These are phyloP conservation scores for Carduelis carduelis DNA, from an alignment of 2,797 vertebrate species.

Conservation along the genomic window DNA sequence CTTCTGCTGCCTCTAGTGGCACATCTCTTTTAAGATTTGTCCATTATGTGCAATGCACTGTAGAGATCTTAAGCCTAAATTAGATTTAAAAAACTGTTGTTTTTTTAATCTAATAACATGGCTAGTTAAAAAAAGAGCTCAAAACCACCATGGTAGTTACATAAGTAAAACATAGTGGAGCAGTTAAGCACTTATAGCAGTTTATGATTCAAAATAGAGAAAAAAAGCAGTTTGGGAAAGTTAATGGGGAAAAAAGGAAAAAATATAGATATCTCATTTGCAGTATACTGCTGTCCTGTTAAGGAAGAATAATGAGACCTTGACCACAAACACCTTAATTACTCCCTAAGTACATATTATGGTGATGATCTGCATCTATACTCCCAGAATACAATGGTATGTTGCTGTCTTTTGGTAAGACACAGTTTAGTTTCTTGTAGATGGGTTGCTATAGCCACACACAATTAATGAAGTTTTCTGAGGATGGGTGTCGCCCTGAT, in stretches of 20 bases:
- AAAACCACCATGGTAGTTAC: background rate
- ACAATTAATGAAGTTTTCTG: background rate
- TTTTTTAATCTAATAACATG: background rate
- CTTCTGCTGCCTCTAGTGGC: background rate
- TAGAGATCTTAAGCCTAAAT: background rate
- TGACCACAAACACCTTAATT: constrained; percentile 25
- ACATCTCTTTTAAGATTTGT: background rate
- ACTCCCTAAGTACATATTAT: background rate
- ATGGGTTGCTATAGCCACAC: background rate
- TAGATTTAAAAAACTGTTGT: background rate
- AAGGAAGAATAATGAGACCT: background rate
- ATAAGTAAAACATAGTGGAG: background rate
- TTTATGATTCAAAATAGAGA: background rate
- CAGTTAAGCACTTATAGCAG: background rate
- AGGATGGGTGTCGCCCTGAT: no score
- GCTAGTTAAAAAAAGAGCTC: background rate
- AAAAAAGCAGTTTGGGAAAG: background rate
- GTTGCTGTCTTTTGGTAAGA: background rate
- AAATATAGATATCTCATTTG: background rate
- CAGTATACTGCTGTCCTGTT: background rate
- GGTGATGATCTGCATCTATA: background rate
- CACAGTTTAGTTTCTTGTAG: background rate
- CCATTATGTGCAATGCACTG: background rate
- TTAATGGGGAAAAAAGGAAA: background rate
- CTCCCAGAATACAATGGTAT: background rate